Conservation (phyloP, 1,140 invertebrate species). For the Zaprionus nigranus region DNA sequence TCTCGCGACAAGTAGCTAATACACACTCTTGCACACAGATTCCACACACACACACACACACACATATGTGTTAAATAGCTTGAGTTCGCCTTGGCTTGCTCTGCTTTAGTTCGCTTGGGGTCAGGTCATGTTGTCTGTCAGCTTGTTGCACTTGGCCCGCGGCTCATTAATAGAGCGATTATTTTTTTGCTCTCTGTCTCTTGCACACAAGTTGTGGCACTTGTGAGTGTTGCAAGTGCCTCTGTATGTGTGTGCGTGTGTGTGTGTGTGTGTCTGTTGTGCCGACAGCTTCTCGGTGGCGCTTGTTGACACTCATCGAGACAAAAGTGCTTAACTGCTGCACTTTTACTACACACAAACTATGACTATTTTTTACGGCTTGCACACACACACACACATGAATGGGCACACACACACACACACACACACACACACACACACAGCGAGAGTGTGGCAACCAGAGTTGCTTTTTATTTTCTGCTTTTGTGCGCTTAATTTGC, state of each 20-base stretch:
- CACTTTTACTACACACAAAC: conserved; percentile 62
- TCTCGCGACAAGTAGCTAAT: conserved; percentile 17
- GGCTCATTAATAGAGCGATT: conserved; percentile 81
- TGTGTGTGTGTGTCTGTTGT: neutral
- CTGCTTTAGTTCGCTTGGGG: conserved; percentile 40
- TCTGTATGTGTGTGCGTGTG: conserved; percentile 7
- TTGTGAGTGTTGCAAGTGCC: neutral
- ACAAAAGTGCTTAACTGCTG: conserved; percentile 82
- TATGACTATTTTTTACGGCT: conserved; percentile 43
- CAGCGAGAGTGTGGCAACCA: conserved; percentile 11
- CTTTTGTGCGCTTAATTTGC: conserved; percentile 70
- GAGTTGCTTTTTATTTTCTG: conserved; percentile 77
- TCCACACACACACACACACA: conserved; percentile 12
- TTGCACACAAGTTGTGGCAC: conserved; percentile 41
- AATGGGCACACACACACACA: neutral
- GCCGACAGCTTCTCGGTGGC: conserved; percentile 39
- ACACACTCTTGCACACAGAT: conserved; percentile 12
- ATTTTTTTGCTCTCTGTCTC: conserved; percentile 57
- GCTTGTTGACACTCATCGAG: conserved; percentile 82
- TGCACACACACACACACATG: conserved; percentile 21
- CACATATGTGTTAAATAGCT: conserved; percentile 39
- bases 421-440: neutral
- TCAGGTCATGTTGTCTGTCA: conserved; percentile 77
- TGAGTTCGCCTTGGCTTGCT: conserved; percentile 18
- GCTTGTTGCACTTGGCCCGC: conserved; percentile 82